Evolutionary conservation across 2,797 vertebrate genomes (phyloP), one percentile per base, ranked within the genome.

Genomic region (Cyprinodon diabolis): DNA sequence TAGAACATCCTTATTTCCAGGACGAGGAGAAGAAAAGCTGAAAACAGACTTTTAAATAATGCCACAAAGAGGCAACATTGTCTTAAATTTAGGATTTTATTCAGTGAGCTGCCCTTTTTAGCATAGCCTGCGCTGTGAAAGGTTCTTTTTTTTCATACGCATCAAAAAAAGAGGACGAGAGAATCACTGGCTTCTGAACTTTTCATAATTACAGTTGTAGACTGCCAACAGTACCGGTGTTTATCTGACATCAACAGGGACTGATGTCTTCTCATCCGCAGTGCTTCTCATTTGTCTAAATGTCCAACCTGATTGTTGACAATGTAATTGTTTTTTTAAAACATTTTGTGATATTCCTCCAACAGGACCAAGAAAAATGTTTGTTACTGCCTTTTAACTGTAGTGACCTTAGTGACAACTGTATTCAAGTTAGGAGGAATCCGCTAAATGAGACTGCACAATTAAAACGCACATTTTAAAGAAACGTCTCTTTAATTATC

Each of bases 1-100:
- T 96, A 81, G 95, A 95, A 76, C 96, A 97, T 74, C 86, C 90
- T 6, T 97, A 97, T 75, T 95, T 97, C 85, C 85, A 74, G 62
- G 92, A 93, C 0, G 87, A 90, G 65, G 87, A 88, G 76, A 86
- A 78, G 51, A 84, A 82, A 65, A 84, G 84, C 79, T 92, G 86
- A 91, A 82, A 79, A 57, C 40, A 67, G 56, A 69, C 68, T 60
- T 80, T 72, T 70, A 52, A 84, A 80, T 43, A 43, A 4, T 25
- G 65, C 72, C 40, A 40, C 40, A 17, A 14, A 72, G 72, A 87
- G 78, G 78, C 80, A 86, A 82, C 75, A 0, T 72, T 43, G 78
- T 83, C 84, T 72, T 35, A 40, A 76, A 62, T 74, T 75, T 74
- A 75, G 68, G 75, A 75, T 80, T 81, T 87, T 67, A 73, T 76